These are phyloP conservation scores for Oxycera nigricornis DNA, from an alignment of 2,888 invertebrate species.

Conservation along the genomic window DNA sequence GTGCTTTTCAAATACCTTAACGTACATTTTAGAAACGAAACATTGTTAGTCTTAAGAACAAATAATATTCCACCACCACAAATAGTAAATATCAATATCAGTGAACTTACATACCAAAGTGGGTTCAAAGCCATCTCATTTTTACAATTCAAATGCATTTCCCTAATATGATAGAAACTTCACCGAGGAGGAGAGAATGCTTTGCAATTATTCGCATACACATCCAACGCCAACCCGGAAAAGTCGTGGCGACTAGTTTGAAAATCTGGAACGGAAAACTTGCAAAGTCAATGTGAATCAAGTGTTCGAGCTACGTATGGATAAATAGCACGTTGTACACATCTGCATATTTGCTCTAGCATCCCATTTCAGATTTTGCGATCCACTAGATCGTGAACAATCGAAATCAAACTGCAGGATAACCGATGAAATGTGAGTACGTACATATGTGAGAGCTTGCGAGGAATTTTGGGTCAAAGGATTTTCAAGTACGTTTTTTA, in stretches of 20 bases:
- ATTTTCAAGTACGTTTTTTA: not conserved
- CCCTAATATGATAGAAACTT: not conserved
- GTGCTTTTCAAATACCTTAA: no score
- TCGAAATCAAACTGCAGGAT: not conserved
- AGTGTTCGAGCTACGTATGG: not conserved
- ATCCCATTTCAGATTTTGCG: not conserved
- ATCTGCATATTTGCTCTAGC: not conserved
- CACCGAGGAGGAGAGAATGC: not conserved
- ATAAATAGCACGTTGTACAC: not conserved
- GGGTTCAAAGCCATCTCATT: not conserved
- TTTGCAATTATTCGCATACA: constrained; percentile 4
- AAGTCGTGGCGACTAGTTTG: not conserved
- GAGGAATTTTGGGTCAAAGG: not conserved
- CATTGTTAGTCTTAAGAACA: no score
- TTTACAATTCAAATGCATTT: not conserved
- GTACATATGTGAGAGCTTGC: not conserved
- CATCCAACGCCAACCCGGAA: not conserved
- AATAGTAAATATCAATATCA: no score
- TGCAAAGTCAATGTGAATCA: constrained; percentile 27
- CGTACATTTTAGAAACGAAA: no score
- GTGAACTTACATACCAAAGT: no score
- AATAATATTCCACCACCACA: no score
- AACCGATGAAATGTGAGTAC: not conserved
- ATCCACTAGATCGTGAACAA: not conserved
- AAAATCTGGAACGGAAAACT: not conserved